Percentiles rank a stretch among this genome's conserved stretches.
Evolutionary conservation across 2,888 invertebrate genomes (phyloP).

Genomic region (Cancer borealis): DNA sequence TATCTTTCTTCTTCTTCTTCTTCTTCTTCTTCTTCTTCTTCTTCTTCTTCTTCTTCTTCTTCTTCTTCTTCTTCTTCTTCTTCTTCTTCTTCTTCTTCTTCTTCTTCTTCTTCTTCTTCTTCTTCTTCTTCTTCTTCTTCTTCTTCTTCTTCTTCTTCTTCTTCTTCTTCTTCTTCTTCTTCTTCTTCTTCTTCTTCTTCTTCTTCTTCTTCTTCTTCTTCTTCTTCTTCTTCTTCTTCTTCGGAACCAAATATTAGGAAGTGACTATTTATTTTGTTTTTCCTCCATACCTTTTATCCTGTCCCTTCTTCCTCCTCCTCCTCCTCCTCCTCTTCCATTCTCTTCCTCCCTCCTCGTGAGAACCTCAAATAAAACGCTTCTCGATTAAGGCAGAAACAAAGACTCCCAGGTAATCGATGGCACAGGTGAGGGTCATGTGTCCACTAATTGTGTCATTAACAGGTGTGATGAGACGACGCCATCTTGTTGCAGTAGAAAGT

Average conservation of each 20-base stretch:
- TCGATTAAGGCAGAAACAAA: background rate
- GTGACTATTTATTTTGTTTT: background rate
- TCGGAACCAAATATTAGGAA: too few species aligned
- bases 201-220: background rate
- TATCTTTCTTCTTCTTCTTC: background rate
- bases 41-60: background rate
- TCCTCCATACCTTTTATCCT: background rate
- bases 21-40: background rate
- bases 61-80: too few species aligned
- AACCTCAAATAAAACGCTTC: conserved; percentile 16
- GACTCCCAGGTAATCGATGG: background rate
- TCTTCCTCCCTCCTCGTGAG: background rate
- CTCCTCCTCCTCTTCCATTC: background rate
- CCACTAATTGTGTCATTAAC: conserved; percentile 1
- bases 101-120: background rate
- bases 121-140: background rate
- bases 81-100: background rate
- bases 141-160: background rate
- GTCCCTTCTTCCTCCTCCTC: background rate
- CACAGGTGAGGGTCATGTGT: background rate
- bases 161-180: background rate
- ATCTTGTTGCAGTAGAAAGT: background rate
- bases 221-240: background rate
- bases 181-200: background rate
- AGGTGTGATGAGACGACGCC: background rate